Evolutionary conservation across 2,888 invertebrate genomes (phyloP).

Genomic region (Habroteleia sp.): DNA sequence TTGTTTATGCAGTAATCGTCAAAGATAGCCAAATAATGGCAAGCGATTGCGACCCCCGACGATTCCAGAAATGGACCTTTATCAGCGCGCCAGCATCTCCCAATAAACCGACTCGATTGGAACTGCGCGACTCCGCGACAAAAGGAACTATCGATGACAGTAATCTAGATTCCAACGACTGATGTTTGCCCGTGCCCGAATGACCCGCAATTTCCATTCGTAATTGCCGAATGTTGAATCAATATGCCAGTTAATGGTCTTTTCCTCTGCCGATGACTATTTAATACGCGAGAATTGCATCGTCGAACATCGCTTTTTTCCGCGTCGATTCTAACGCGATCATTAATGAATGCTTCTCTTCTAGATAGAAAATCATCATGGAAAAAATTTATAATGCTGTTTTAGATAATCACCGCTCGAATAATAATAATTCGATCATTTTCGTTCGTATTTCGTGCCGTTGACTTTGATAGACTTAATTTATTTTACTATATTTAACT

Average conservation of each 20-base stretch:
- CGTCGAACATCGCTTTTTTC: constrained; percentile 19
- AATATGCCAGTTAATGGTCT: constrained; percentile 44
- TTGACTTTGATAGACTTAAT: too few relatives aligned
- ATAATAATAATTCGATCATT: too few relatives aligned
- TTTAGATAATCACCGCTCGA: too few relatives aligned
- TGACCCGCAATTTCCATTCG: constrained; percentile 49
- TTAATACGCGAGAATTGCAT: constrained; percentile 42
- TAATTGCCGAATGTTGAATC: constrained; percentile 52
- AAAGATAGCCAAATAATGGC: constrained; percentile 68
- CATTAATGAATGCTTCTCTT: too few relatives aligned
- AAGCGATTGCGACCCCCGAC: constrained; percentile 67
- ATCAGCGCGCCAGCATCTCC: constrained; percentile 67
- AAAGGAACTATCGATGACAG: constrained; percentile 65
- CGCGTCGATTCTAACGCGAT: constrained; percentile 8
- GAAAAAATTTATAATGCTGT: too few relatives aligned
- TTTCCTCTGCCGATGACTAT: constrained; percentile 37
- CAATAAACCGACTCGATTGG: constrained; percentile 38
- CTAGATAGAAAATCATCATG: too few relatives aligned
- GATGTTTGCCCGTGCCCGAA: constrained; percentile 46
- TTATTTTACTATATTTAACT: too few relatives aligned
- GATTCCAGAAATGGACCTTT: constrained; percentile 65
- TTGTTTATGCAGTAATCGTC: constrained; percentile 45
- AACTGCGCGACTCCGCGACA: constrained; percentile 54
- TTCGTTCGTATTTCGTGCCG: too few relatives aligned
- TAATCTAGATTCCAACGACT: constrained; percentile 58